Evolutionary conservation across 1,140 invertebrate species (phyloP).

Genomic region (Leptopilina clavipes): DNA sequence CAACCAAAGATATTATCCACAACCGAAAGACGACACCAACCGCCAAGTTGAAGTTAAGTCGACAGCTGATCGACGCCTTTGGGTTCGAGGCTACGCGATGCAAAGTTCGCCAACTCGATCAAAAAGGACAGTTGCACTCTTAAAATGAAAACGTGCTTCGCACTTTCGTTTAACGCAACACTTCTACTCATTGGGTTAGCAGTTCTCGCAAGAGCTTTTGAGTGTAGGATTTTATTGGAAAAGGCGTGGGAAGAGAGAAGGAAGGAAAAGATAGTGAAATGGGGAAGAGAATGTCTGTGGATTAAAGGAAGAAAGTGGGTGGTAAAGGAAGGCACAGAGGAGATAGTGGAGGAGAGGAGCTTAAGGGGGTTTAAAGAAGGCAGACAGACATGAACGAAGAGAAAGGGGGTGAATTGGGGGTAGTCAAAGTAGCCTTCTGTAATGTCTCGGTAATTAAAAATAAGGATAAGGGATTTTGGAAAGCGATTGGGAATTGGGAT

Average conservation of each 20-base stretch:
- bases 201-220: not conserved
- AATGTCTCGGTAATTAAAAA: not conserved
- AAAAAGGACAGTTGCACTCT: not conserved
- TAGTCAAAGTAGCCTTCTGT: not conserved
- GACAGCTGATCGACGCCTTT: not conserved
- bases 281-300: too few species aligned
- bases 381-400: not conserved
- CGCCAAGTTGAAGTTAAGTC: too few species aligned
- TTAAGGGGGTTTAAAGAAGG: too few species aligned
- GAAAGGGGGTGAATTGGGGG: too few species aligned
- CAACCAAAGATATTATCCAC: too few species aligned
- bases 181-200: not conserved
- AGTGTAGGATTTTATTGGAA: not conserved
- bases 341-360: too few species aligned
- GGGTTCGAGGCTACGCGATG: not conserved
- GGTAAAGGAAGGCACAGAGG: too few species aligned
- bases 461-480: conserved; percentile 6
- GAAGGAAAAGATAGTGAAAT: too few species aligned
- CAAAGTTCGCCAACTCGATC: not conserved
- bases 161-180: not conserved
- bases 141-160: not conserved
- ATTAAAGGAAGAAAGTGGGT: too few species aligned
- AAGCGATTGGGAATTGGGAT: not conserved
- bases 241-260: too few species aligned
- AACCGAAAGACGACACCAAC: too few species aligned